Evolutionary conservation across 2,888 invertebrate species (phyloP).

Genomic region (Parapristionchus giblindavisi): DNA sequence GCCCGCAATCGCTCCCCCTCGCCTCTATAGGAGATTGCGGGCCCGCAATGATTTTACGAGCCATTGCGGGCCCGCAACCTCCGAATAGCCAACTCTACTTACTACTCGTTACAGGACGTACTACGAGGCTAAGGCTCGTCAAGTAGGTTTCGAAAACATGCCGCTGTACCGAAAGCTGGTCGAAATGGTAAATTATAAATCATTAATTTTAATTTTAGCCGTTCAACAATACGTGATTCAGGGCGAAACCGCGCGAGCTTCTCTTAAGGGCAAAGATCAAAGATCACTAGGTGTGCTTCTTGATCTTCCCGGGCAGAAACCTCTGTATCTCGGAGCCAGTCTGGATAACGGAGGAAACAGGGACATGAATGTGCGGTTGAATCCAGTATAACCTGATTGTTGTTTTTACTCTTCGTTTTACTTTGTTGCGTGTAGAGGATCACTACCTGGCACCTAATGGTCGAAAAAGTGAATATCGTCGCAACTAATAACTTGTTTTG

Average conservation of each 20-base stretch:
- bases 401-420: too few relatives aligned
- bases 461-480: too few relatives aligned
- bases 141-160: slow-evolving; percentile 21
- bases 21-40: too few relatives aligned
- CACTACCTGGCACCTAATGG: too few relatives aligned
- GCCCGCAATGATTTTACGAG: too few relatives aligned
- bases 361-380: slow-evolving; percentile 29
- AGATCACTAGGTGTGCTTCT: slow-evolving; percentile 26
- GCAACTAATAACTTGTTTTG: too few relatives aligned
- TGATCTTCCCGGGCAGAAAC: slow-evolving; percentile 34
- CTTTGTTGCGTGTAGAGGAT: too few relatives aligned
- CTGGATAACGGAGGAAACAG: slow-evolving; percentile 27
- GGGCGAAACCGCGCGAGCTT: slow-evolving; percentile 33
- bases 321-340: slow-evolving; percentile 23
- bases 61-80: too few relatives aligned
- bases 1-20: too few relatives aligned
- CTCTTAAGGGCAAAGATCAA: slow-evolving; percentile 14
- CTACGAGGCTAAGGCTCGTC: slow-evolving; percentile 34
- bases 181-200: slow-evolving; percentile 27
- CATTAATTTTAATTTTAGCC: neutral
- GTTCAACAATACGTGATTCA: neutral
- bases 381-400: neutral
- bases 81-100: too few relatives aligned
- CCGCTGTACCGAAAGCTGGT: slow-evolving; percentile 26
- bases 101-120: neutral